Conservation (phyloP, 1,140 invertebrate genomes). For the Cherax destructor region DNA sequence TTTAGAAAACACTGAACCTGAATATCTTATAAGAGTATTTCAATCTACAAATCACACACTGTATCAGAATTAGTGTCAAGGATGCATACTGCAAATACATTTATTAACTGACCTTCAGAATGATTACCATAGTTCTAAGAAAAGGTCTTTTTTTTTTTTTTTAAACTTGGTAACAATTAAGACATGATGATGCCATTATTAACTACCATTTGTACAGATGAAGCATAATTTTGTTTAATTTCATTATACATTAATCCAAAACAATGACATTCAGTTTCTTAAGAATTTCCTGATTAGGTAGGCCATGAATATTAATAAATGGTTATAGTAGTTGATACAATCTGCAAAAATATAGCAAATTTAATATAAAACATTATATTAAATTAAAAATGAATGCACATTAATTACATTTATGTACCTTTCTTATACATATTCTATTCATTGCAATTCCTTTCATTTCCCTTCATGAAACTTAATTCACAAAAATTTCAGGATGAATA, state of each 20-base stretch:
- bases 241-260: not conserved
- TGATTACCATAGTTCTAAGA: no score
- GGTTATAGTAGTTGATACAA: no score
- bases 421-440: not conserved
- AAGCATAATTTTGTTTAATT: not conserved
- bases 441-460: not conserved
- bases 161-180: no score
- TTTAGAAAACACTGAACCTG: not conserved
- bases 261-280: not conserved
- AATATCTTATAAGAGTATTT: no score
- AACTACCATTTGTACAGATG: not conserved
- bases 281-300: no score
- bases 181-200: no score
- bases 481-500: not conserved
- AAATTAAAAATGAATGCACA: not conserved
- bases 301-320: no score
- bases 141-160: no score
- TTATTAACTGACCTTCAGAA: no score
- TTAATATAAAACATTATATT: not conserved
- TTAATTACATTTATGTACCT: not conserved
- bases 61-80: no score
- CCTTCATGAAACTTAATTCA: not conserved
- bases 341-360: not conserved
- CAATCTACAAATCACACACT: not conserved
- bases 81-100: no score